These are phyloP conservation scores for Phalacrocorax brasilianus DNA, from an alignment of 2,113 vertebrate species.

Conservation along the genomic window DNA sequence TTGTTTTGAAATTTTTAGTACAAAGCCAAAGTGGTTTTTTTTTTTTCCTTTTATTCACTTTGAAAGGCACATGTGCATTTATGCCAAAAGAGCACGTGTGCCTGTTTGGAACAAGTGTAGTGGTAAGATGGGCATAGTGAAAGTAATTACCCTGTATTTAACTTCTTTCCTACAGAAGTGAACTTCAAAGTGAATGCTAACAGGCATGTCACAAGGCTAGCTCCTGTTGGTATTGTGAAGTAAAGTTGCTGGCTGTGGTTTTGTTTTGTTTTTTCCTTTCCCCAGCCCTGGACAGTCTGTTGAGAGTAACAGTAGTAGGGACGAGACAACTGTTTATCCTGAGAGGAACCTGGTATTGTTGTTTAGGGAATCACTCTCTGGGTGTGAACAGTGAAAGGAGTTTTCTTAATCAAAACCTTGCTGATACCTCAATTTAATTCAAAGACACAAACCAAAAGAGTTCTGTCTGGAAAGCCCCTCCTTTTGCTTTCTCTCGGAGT, in stretches of 20 bases:
- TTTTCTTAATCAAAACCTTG: not conserved
- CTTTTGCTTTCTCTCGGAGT: not conserved
- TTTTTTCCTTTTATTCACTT: not conserved
- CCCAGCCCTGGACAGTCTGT: not conserved
- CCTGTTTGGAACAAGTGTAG: not conserved
- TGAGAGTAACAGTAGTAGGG: not conserved
- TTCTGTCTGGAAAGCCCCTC: not conserved
- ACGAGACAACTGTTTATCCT: not conserved
- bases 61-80: not conserved
- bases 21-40: not conserved
- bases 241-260: not conserved
- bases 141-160: not conserved
- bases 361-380: not conserved
- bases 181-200: not conserved
- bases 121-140: too few species aligned
- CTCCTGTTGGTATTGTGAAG: not conserved
- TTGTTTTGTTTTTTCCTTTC: not conserved
- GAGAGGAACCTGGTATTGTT: rapidly evolving
- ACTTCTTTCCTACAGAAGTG: not conserved
- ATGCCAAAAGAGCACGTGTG: too few species aligned
- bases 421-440: not conserved
- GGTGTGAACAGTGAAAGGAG: not conserved
- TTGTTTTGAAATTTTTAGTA: not conserved
- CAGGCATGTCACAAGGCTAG: not conserved
- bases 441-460: not conserved